Base-by-base conservation (phyloP, 2,888 invertebrate species). In the Dynastes grantii region DNA sequence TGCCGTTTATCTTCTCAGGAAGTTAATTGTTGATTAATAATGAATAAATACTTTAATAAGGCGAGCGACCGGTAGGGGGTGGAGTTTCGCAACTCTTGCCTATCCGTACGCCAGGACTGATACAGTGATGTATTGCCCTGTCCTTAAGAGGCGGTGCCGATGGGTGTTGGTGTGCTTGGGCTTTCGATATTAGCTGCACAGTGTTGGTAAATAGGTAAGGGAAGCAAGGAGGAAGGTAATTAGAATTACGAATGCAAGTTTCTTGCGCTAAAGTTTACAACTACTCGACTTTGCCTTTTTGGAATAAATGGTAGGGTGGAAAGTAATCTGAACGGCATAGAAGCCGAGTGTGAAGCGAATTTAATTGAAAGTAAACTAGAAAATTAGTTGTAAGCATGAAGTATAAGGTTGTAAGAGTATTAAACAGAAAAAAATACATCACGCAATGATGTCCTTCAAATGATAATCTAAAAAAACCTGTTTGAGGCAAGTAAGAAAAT, bases 1-100 rank as follows among this genome's bases (percentile, higher is more conserved):
- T 37, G 9, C 40, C 22, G 71, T 71, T 71, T 71, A 58, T 71
- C 58, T 71, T 71, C 16, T 37, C 55, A 40, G n/a, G 71, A 71
- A 71, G 37, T 71, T 71, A 71, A 71, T 71, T 71, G 71, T 71
- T 71, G 71, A 71, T 71, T 71, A 71, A 71, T 71, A 71, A 55
- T 29, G 71, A 71, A 71, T 71, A 58, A 71, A 71, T 55, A 71
- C 71, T 71, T 71, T 71, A 71, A 55, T 70, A 55, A 16, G 55
- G 1, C 37, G 37, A 71, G 32, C n/a, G 32, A 71, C 55, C 55
- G 16, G 55, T 16, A 5, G 16, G 6, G 8, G 55, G 55, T 22
- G 16, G 55, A 55, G 16, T 55, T 32, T 55, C 53, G 6, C 29
- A 55, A 58, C 55, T 55, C 22, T 16, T 1, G n/a, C 4, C n/a